Evolutionary conservation across 2,888 invertebrate genomes (phyloP), one percentile per base, ranked within the genome.

Genomic region (Coecobrya sp.): DNA sequence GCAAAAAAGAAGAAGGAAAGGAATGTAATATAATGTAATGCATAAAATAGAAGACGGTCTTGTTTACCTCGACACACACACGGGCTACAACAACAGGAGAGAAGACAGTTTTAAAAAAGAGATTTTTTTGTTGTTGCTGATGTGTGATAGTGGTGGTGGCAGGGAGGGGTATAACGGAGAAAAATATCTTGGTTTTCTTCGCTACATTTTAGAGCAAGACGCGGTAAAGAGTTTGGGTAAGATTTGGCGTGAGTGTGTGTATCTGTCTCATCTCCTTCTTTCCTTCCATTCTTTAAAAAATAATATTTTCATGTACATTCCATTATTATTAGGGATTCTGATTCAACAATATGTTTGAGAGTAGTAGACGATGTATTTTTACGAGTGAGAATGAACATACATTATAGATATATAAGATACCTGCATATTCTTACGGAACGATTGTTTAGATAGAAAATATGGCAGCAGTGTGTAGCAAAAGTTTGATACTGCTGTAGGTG

Each of bases 221-320:
- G 49, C 1, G 55, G 45, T 45, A 73, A 73, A 73, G 45, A 73
- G 73, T 73, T 73, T 42, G 7, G 19, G 45, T 73, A 45, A 22
- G 73, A 45, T 42, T 73, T 73, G 73, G 45, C 22, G 19, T 45
- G 73, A 45, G 73, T 73, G 42, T 42, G 5, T 22, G 45, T 45
- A 73, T 73, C 10, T 42, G 73, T 42, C 73, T 73, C 73, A 45
- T 45, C 73, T 70, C 36, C 70, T 19, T 73, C 25, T 22, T 62
- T 25, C 27, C 13, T 62, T 73, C 16, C 22, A 73, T 73, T 45
- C 73, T 42, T 73, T 73, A 45, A 45, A 73, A 73, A 73, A 73
- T 73, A 73, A 45, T 73, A 73, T 73, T 73, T 73, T 73, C 22
- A 68, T 45, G 22, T 73, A 45, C 73, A 45, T 73, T 73, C 73